Conservation (phyloP, 2,888 invertebrate species). For the Merodon equestris region DNA sequence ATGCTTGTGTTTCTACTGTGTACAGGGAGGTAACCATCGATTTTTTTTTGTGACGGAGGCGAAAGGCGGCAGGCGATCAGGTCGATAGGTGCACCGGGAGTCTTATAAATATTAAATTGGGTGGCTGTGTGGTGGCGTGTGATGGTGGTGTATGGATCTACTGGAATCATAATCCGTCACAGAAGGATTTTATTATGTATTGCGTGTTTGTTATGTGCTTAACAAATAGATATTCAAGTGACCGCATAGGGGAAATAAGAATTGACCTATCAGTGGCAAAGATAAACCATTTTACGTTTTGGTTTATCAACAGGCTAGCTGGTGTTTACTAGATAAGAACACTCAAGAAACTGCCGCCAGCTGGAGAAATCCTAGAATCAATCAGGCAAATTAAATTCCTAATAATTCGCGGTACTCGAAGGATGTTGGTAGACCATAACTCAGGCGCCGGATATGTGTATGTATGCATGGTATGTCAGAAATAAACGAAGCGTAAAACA, state of each 20-base stretch:
- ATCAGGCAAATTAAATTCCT: too few relatives aligned
- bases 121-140: conserved; percentile 1
- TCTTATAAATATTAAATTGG: conserved; percentile 66
- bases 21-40: conserved; percentile 62
- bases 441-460: too few relatives aligned
- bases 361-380: too few relatives aligned
- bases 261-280: too few relatives aligned
- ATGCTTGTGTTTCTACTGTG: conserved; percentile 45
- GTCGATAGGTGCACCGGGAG: conserved; percentile 49
- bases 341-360: too few relatives aligned
- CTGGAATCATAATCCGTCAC: conserved; percentile 63
- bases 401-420: too few relatives aligned
- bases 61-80: conserved; percentile 7
- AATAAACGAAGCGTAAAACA: too few relatives aligned
- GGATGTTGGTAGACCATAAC: too few relatives aligned
- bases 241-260: conserved; percentile 22
- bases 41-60: conserved; percentile 43
- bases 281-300: conserved; percentile 10
- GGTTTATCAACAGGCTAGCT: neutral
- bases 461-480: too few relatives aligned
- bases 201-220: conserved; percentile 33
- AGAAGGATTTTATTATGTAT: conserved; percentile 58
- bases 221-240: conserved; percentile 31
- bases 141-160: conserved; percentile 34
- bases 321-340: too few relatives aligned